These are phyloP conservation scores for Gryllus bimaculatus DNA, from an alignment of 1,140 invertebrate genomes.

Conservation along the genomic window DNA sequence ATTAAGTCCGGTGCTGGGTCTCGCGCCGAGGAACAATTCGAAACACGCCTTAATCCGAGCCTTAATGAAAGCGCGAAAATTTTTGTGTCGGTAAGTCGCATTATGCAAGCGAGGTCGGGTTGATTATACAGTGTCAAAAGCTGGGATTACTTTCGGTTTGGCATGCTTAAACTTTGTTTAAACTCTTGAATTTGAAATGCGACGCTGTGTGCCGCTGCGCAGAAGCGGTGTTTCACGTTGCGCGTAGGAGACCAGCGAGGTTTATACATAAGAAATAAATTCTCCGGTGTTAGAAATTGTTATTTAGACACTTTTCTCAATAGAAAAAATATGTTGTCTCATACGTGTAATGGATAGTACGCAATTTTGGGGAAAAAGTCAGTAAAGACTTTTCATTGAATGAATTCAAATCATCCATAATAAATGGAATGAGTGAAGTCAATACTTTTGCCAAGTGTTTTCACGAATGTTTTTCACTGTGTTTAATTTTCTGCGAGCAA, in stretches of 20 bases:
- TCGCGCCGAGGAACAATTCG: neutral
- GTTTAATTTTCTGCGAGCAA: too few relatives aligned
- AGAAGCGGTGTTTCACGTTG: too few relatives aligned
- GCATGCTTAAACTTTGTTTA: neutral
- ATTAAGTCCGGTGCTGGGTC: neutral
- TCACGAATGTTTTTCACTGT: too few relatives aligned
- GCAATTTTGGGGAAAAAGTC: neutral
- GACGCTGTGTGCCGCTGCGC: neutral
- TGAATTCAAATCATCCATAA: neutral
- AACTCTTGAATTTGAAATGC: neutral
- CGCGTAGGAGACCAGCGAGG: too few relatives aligned
- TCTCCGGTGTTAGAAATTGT: too few relatives aligned
- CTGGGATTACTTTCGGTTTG: neutral
- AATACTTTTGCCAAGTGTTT: too few relatives aligned
- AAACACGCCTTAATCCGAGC: neutral
- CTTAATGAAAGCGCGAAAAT: slow-evolving; percentile 1
- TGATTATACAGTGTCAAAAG: slow-evolving; percentile 1
- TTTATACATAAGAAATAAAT: too few relatives aligned
- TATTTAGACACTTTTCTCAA: too few relatives aligned
- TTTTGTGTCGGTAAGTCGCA: neutral
- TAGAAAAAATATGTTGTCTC: too few relatives aligned
- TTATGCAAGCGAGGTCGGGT: neutral
- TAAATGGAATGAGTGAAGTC: neutral
- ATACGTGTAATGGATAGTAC: too few relatives aligned
- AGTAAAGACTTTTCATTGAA: neutral